Base-by-base conservation (phyloP, 1,140 invertebrate genomes). In the Scaptomyza pallida region DNA sequence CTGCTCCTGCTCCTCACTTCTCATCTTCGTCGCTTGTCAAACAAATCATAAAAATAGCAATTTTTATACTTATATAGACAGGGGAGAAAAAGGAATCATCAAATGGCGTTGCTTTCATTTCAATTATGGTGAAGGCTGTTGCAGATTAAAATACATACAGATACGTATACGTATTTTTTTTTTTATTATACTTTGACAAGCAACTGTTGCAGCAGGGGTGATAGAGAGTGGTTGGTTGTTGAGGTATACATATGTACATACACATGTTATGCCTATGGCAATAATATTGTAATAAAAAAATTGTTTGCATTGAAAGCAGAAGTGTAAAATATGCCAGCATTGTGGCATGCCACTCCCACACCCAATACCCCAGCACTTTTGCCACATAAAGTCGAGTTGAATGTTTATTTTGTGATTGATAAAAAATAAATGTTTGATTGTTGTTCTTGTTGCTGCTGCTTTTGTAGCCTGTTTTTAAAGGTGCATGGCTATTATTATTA, bases 361-460 rank as follows among this genome's bases (percentile, higher is more conserved):
- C 8, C 30, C 21, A 9, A 12, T 21, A 17, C 45, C n/a, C n/a
- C n/a, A n/a, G n/a, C n/a, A n/a, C n/a, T n/a, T 30, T 23, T 61
- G 50, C 60, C 60, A 43, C 68, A 65, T 48, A 75, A 71, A 59
- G 52, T 54, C 35, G 72, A 73, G 50, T 81, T 56, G 69, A 65
- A 65, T 86, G 82, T 85, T 85, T 86, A 77, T 86, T 86, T 86
- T 86, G 60, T 81, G 80, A 85, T 85, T 85, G 80, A 86, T 86
- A 86, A 86, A 85, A 70, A 75, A 62, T 63, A 64, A 62, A 71
- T 75, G 57, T 83, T 78, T 78, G 65, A 78, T 74, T 80, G 71
- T 56, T 70, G 59, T 71, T 72, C 48, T 19, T 30, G 51, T 10
- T 6, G 13, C 56, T 33, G 13, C 23, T 2, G 30, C 43, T 60